These are phyloP conservation scores for Eilema griseolum DNA, from an alignment of 2,888 invertebrate genomes.

Conservation along the genomic window DNA sequence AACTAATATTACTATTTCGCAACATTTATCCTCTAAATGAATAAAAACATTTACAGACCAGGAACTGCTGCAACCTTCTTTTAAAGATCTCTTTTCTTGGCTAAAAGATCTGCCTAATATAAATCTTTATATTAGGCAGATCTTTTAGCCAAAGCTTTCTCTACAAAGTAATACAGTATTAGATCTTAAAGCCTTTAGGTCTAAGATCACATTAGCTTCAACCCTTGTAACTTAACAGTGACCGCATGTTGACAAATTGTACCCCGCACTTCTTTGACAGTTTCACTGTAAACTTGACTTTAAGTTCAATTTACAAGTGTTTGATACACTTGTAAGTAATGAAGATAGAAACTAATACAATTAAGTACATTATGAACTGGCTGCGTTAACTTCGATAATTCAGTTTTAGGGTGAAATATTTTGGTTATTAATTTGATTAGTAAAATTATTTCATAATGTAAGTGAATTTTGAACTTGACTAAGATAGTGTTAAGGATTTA, in stretches of 20 bases:
- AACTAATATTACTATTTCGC: too few species aligned
- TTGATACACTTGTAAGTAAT: conserved; percentile 15
- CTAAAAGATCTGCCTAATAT: too few species aligned
- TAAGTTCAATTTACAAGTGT: conserved; percentile 23
- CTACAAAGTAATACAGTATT: too few species aligned
- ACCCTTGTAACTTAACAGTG: conserved; percentile 1
- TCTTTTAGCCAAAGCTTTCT: too few species aligned
- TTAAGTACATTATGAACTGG: not conserved
- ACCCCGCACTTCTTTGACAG: conserved; percentile 38
- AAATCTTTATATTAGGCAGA: too few species aligned
- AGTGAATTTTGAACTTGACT: too few species aligned
- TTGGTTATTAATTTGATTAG: not conserved
- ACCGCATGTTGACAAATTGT: conserved; percentile 45
- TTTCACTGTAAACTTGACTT: conserved; percentile 22
- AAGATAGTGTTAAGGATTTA: too few species aligned
- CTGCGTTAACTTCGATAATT: not conserved
- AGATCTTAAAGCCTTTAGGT: not conserved
- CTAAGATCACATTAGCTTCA: not conserved
- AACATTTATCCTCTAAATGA: too few species aligned
- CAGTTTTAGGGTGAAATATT: not conserved
- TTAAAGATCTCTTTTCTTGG: too few species aligned
- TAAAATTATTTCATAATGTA: not conserved
- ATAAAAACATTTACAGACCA: too few species aligned
- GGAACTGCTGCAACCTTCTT: too few species aligned
- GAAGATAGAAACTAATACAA: not conserved